Base-by-base conservation (phyloP, 2,113 vertebrate genomes). In the Taurulus bubalis region DNA sequence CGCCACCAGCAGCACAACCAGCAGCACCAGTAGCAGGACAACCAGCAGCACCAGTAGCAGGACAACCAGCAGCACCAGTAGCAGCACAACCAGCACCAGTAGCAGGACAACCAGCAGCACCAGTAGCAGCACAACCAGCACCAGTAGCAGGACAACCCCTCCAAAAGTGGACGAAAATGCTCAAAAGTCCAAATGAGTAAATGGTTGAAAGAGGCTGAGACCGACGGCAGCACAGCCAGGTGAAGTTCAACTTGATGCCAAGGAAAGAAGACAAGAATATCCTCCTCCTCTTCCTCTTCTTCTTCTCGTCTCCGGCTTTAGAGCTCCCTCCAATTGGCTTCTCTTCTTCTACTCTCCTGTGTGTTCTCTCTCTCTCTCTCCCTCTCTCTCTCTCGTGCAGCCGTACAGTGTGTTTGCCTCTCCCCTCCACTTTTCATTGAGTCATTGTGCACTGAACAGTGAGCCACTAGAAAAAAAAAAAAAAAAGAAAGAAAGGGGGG, bases 361-460 rank as follows among this genome's bases (percentile, higher is more conserved):
- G 64, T 51, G 20, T 9, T 58, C 56, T 62, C 58, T 77, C 58
- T 47, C 40, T 49, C 60, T 79, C 60, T 75, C 69, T 42, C 63
- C 79, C 53, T 69, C 73, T 66, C 68, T 85, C 65, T 79, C 77
- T 69, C 71, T 80, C 72, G 24, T 83, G 85, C 90, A 87, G 89
- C 64, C 55, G 82, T 91, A 92, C 87, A 91, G 90, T 89, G 86
- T 51, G 86, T 85, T 49, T 67, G 80, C 89, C 90, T 93, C 90
- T 89, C 82, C 88, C 89, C 94, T 94, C 91, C 90, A 92, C 87
- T 88, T 91, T 88, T 93, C 92, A 92, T 93, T 90, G 91, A 92
- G 90, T 93, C 93, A 91, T 94, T 92, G 91, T 93, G 93, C 87
- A 89, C 79, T 49, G 87, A 90, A 91, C 80, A 92, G 90, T 83